A percentile compares a stretch with the other conserved stretches of the same genome.
phyloP scores from a whole-genome alignment of 2,113 vertebrate species.

The Brachyhypopomus occidentalis region DNA sequence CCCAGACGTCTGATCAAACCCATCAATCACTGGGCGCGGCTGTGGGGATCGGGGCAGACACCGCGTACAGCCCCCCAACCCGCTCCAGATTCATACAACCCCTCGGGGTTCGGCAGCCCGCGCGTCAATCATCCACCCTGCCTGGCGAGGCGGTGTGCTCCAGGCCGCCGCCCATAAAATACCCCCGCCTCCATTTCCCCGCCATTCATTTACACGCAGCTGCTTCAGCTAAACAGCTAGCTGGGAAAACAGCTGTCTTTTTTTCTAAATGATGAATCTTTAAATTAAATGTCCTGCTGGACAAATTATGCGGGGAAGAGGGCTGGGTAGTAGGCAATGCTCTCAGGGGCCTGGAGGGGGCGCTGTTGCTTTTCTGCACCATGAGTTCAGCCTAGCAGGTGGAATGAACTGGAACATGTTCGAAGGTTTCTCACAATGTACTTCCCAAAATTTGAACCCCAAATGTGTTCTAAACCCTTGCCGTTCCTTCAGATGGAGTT shows the following conservation, averaged over 20 bases:
- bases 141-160: slow-evolving; percentile 50
- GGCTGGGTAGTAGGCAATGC: slow-evolving; percentile 11
- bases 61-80: not conserved
- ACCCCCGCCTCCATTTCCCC: slow-evolving; percentile 49
- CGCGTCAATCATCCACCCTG: slow-evolving; percentile 49
- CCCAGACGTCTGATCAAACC: not conserved
- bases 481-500: slow-evolving; percentile 1
- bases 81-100: not conserved
- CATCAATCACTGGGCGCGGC: not conserved
- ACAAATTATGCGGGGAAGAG: slow-evolving; percentile 33
- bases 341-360: slow-evolving; percentile 6
- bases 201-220: slow-evolving; percentile 64
- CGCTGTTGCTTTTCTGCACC: not conserved
- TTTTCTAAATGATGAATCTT: slow-evolving; percentile 45
- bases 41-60: not conserved
- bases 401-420: not conserved
- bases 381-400: slow-evolving; percentile 2
- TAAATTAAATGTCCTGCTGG: slow-evolving; percentile 33
- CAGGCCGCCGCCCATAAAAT: slow-evolving; percentile 66
- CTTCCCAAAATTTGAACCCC: not conserved
- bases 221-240: slow-evolving; percentile 54
- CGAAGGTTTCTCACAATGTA: slow-evolving; percentile 6
- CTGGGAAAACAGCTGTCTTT: slow-evolving; percentile 63
- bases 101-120: slow-evolving; percentile 42
- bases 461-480: not conserved